Evolutionary conservation across 2,113 vertebrate species (phyloP), one percentile per base, ranked within the genome.

Genomic region (Anarrhichthys ocellatus): DNA sequence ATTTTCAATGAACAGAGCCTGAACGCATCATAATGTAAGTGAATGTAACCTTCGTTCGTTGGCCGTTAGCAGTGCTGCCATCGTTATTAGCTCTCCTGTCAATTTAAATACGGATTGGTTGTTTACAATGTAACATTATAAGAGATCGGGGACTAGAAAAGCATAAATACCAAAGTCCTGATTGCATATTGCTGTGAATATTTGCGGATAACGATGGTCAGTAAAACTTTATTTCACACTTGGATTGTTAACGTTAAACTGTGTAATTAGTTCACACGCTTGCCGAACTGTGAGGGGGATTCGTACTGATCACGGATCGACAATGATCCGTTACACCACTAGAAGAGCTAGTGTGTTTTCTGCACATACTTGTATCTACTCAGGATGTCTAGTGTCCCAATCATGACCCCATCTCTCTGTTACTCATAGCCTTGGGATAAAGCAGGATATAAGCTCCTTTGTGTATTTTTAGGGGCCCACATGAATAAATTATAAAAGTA

Each of bases 401-500:
- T 75, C 44, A 29, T 67, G 73, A 85, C 68, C 80, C 17, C 0
- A 5, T 54, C n/a, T 66, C 40, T 72, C 17, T 64, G 27, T 56
- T 42, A 34, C 42, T 61, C 40, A 22, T 13, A 52, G 68, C 70
- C 76, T 64, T 78, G 48, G n/a, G 71, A 7, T 32, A 42, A 67
- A 68, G 54, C 22, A 70, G 52, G 29, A 63, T 63, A 6, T n/a
- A 34, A 65, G 10, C 24, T 34, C 14, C 52, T 40, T 65, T 61
- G n/a, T 74, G 20, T 34, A 34, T 63, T 62, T 69, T 27, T 22
- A 24, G 27, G 22, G 34, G 22, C 27, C 14, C 34, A 40, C 61
- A 79, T 78, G 65, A 69, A 69, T 70, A 61, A 76, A 48, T 69
- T 58, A 9, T 40, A 27, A 73, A 59, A 61, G 10, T 14, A 40